phyloP scores from a whole-genome alignment of 2,888 invertebrate genomes.

The Coronaproctus castanopsis region DNA sequence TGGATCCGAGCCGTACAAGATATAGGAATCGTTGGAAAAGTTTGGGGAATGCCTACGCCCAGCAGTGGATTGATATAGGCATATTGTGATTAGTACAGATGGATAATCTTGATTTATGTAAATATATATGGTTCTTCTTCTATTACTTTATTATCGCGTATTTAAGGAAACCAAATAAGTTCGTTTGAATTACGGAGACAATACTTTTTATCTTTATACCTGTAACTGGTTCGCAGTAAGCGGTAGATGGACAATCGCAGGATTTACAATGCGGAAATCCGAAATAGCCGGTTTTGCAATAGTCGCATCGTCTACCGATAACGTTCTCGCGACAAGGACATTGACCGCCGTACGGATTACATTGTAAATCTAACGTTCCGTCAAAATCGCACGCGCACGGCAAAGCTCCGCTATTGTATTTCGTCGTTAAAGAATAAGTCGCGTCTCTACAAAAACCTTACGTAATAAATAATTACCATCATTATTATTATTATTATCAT shows the following conservation, averaged over 20 bases:
- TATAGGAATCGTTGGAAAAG: too few species aligned
- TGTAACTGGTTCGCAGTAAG: slow-evolving; percentile 53
- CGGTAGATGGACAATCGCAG: slow-evolving; percentile 67
- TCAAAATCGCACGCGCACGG: slow-evolving; percentile 73
- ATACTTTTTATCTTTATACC: too few species aligned
- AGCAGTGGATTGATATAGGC: too few species aligned
- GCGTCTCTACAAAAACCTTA: slow-evolving; percentile 71
- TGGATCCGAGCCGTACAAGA: too few species aligned
- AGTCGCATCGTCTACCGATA: slow-evolving; percentile 66
- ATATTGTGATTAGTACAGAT: too few species aligned
- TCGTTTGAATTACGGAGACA: too few species aligned
- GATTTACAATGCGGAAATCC: slow-evolving; percentile 87
- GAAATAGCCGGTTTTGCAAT: slow-evolving; percentile 73
- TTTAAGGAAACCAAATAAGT: too few species aligned
- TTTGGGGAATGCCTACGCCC: too few species aligned
- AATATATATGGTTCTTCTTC: too few species aligned
- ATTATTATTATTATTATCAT: slow-evolving; percentile 1
- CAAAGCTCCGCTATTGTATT: slow-evolving; percentile 83
- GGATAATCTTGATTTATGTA: too few species aligned
- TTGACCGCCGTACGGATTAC: slow-evolving; percentile 87
- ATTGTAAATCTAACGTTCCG: slow-evolving; percentile 71
- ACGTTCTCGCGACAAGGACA: slow-evolving; percentile 83
- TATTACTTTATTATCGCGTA: too few species aligned
- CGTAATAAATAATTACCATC: slow-evolving; percentile 21
- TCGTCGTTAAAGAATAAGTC: slow-evolving; percentile 80